phyloP scores from a whole-genome alignment of 2,113 vertebrate genomes.

The Caloenas nicobarica region DNA sequence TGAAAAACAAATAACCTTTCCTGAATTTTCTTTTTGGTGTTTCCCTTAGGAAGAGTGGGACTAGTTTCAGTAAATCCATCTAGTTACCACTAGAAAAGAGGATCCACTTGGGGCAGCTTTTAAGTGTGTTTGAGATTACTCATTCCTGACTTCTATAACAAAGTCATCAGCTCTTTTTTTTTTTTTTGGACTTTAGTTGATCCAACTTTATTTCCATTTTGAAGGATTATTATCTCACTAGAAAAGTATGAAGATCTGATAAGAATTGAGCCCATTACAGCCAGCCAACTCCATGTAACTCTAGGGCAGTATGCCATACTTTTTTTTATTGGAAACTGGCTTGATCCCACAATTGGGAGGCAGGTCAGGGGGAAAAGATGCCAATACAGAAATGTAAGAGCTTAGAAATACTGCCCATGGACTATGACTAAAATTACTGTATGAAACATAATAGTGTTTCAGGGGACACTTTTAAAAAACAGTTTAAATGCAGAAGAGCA shows the following conservation, averaged over 20 bases:
- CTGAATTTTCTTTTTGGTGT: background rate
- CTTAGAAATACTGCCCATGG: background rate
- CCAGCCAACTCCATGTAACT: background rate
- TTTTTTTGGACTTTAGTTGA: background rate
- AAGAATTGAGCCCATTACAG: background rate
- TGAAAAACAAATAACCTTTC: background rate
- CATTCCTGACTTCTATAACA: background rate
- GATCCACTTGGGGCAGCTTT: background rate
- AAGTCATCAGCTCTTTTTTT: background rate
- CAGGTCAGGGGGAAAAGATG: background rate
- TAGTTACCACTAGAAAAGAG: background rate
- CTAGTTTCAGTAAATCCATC: background rate
- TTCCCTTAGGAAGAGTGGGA: background rate
- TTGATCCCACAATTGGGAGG: background rate
- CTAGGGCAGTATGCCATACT: background rate
- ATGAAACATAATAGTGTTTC: background rate
- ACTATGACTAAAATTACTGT: background rate
- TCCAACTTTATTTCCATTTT: background rate
- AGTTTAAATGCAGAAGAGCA: background rate
- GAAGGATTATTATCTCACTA: background rate
- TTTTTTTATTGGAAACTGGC: background rate
- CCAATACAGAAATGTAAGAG: background rate
- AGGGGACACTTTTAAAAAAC: background rate
- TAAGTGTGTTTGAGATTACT: background rate
- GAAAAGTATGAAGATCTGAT: conserved; percentile 25